Conservation (phyloP, 2,888 invertebrate genomes). For the Meiosimyza platycephala region DNA sequence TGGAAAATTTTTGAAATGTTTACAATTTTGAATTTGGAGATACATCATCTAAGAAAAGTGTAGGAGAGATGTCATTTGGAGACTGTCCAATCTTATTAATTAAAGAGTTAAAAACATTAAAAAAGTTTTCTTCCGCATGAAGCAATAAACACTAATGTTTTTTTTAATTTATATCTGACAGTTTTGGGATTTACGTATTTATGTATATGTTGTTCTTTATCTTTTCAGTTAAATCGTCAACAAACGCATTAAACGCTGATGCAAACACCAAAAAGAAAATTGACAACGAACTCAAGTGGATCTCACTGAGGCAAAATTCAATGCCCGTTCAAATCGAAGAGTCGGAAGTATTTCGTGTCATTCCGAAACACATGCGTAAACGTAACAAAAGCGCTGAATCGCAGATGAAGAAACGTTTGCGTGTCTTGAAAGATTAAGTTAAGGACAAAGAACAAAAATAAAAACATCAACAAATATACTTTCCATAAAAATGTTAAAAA, state of each 20-base stretch:
- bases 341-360: conserved; percentile 61
- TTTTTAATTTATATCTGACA: too few species aligned
- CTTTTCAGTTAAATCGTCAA: conserved; percentile 29
- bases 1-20: too few species aligned
- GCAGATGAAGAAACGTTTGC: conserved; percentile 43
- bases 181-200: not conserved
- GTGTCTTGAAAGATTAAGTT: conserved; percentile 43
- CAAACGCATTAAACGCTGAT: conserved; percentile 1
- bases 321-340: conserved; percentile 68
- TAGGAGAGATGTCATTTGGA: too few species aligned
- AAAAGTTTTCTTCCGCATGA: too few species aligned
- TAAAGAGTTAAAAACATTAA: too few species aligned
- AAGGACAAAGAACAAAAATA: not conserved
- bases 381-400: conserved; percentile 62
- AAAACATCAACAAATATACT: too few species aligned
- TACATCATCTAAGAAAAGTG: too few species aligned
- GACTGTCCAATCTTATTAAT: too few species aligned
- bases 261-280: conserved; percentile 38
- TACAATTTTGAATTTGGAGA: too few species aligned
- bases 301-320: conserved; percentile 61
- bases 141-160: too few species aligned
- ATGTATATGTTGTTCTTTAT: conserved; percentile 32
- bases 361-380: conserved; percentile 64
- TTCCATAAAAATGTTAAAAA: not conserved
- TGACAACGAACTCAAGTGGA: conserved; percentile 53